Conservation (phyloP, 2,113 vertebrate genomes). For the Gymnocephalus cernua region DNA sequence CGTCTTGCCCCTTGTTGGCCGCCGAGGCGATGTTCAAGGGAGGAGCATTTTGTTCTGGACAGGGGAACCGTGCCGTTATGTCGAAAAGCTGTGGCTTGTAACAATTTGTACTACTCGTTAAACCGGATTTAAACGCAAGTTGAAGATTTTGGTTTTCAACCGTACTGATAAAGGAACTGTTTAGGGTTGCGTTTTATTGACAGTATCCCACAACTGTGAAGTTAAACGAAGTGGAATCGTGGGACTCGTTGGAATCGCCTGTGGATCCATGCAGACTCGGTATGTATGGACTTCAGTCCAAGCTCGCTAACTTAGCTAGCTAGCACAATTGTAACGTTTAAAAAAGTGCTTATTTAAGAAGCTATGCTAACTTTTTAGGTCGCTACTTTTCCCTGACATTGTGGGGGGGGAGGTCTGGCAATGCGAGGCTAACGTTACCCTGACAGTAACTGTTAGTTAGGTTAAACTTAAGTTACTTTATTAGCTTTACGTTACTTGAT, state of each 20-base stretch:
- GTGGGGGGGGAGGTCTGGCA: too few relatives aligned
- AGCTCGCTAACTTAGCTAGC: not conserved
- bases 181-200: not conserved
- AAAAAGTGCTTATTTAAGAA: not conserved
- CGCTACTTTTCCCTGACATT: too few relatives aligned
- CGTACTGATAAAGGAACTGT: not conserved
- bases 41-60: constrained; percentile 71
- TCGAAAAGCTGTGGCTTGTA: constrained; percentile 26
- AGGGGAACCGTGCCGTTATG: constrained; percentile 60
- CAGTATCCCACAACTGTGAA: not conserved
- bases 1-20: constrained; percentile 37
- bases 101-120: constrained; percentile 47
- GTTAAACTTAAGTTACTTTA: too few relatives aligned
- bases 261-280: constrained; percentile 56
- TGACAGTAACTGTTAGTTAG: too few relatives aligned
- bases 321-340: not conserved
- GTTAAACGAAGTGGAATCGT: constrained; percentile 44
- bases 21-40: constrained; percentile 35
- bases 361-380: not conserved
- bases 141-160: not conserved
- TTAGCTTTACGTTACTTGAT: too few relatives aligned
- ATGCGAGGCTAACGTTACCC: too few relatives aligned
- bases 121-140: constrained; percentile 49
- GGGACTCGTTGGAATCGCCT: constrained; percentile 45
- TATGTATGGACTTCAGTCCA: constrained; percentile 27